Evolutionary conservation across 1,140 invertebrate species (phyloP), one percentile per base, ranked within the genome.

Genomic region (Leptinotarsa texana): DNA sequence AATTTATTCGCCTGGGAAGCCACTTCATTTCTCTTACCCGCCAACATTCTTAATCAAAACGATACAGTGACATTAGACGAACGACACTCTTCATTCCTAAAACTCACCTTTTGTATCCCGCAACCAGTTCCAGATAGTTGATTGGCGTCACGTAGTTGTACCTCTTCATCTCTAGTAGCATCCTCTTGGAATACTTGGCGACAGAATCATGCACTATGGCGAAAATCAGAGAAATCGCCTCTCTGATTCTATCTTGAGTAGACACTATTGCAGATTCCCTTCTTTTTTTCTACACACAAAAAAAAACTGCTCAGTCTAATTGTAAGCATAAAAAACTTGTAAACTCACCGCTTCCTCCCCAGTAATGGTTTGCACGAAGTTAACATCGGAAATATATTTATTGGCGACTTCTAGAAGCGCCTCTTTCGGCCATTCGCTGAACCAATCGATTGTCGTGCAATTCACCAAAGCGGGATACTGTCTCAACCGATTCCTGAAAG

Each of bases 381-480:
- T 89, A 70, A 93, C 89, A 75, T 90, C 89, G 61, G 86, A 86
- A 48, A 93, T 86, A 84, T 91, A 93, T 85, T 91, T 92, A 79
- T 90, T 88, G 47, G 92, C 92, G 13, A 96, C 93, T 87, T 95
- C 94, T 13, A 96, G 86, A 18, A 96, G 86, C n/a, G 95, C 94
- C 83, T 95, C 92, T 72, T 90, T 88, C 0, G 94, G 93, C 94
- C 95, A 97, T 81, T 95, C 92, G 81, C 91, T 88, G 83, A 95
- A 95, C 93, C 94, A 96, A 86, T 96, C 94, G 47, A 95, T 95
- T 5, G 94, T 96, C 4, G 93, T 94, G 79, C 91, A 92, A 86
- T 95, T 96, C 62, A 96, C 91, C 76, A 96, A 85, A 6, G 93
- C 91, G 33, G 95, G 94, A 86, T 95, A 96, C 86, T 95, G 93